phyloP scores from a whole-genome alignment of 1,140 invertebrate genomes.

The Apis dorsata region DNA sequence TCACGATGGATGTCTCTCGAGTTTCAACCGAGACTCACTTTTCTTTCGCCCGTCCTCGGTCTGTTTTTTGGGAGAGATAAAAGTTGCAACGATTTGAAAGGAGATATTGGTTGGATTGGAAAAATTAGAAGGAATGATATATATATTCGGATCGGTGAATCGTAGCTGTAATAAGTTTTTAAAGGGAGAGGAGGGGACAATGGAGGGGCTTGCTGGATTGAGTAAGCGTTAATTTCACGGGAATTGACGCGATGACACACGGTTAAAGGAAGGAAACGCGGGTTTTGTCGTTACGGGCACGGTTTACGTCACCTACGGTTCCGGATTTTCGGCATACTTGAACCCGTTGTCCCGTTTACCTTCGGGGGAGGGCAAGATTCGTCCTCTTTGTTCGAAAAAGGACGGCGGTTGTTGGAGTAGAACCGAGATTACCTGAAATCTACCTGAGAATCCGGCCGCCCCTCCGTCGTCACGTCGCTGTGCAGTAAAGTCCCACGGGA shows the following conservation, averaged over 20 bases:
- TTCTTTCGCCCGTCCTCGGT: not conserved
- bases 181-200: not conserved
- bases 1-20: slow-evolving; percentile 20
- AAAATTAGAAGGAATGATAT: no score
- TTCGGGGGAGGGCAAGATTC: not conserved
- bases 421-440: slow-evolving; percentile 67
- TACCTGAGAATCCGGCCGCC: slow-evolving; percentile 65
- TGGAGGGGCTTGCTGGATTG: no score
- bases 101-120: no score
- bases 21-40: slow-evolving; percentile 35
- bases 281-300: not conserved
- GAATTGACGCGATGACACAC: not conserved
- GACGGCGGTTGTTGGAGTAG: slow-evolving; percentile 12
- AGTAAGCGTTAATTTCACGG: not conserved
- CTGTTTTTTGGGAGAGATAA: slow-evolving; percentile 32
- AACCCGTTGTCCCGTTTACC: not conserved
- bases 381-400: slow-evolving; percentile 37
- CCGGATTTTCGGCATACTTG: slow-evolving; percentile 18
- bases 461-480: slow-evolving; percentile 59
- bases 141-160: not conserved
- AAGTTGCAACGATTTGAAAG: not conserved
- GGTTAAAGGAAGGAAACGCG: slow-evolving; percentile 15
- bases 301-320: not conserved
- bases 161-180: not conserved
- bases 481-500: slow-evolving; percentile 66